Base-by-base conservation (phyloP, 2,888 invertebrate genomes). In the Pseudoips prasinana region DNA sequence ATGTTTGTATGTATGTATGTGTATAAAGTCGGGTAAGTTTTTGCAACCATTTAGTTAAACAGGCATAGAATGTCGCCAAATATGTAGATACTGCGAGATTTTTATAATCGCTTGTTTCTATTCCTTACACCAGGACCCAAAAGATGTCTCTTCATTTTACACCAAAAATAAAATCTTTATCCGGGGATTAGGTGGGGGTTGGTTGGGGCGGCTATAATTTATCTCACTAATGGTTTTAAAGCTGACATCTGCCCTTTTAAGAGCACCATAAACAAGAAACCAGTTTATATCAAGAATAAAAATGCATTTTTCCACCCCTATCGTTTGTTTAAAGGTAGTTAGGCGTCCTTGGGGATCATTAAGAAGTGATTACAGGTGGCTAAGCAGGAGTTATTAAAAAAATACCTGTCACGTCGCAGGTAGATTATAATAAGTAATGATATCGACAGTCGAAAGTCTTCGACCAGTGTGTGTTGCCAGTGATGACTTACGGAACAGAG, bases 161-260 rank as follows among this genome's bases (percentile, higher is more conserved):
- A 78, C 72, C 75, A 73, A 80, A 81, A 80, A 80, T 80, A 82
- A 82, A 81, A 78, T 78, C 76, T 78, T 81, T 77, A 78, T 77
- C 78, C 77, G 46, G 45, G 73, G 71, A 71, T 77, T 73, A 76
- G 66, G 62, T 55, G 44, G 46, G 35, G 51, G 43, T 46, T 40
- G 39, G 28, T 30, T 8, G 30, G 38, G 34, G 29, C 30, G 30
- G 67, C 71, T 66, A 76, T 78, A 78, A 80, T 78, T 83, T 79
- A 81, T 74, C 76, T 73, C 70, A 64, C 74, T 81, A 83, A 83
- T 81, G 81, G 81, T 73, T 82, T 78, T 73, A 80, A 76, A 78
- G 72, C 77, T 74, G 80, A 80, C 81, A 71, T 80, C 76, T 77
- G 76, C 76, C 77, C 77, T 79, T 74, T 73, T 64, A 70, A 71